Base-by-base conservation (phyloP, 2,113 vertebrate genomes). In the Antennarius striatus region DNA sequence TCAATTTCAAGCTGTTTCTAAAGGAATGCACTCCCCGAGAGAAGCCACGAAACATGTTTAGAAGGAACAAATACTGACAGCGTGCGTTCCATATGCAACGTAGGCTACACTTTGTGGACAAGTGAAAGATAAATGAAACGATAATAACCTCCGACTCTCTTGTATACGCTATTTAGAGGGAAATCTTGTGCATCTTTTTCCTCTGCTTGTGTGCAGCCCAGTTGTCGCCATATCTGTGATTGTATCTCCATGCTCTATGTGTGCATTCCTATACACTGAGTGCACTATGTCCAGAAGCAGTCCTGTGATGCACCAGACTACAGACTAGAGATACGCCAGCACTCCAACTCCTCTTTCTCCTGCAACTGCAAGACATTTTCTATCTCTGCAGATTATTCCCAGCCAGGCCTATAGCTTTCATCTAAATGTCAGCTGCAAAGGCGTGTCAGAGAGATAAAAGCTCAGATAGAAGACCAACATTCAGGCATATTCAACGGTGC, bases 341-440 rank as follows among this genome's bases (percentile, higher is more conserved):
- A 73, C 76, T 83, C 68, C 77, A 57, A n/a, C 75, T 74, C 47
- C 56, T 75, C 80, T 67, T 68, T 56, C 75, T 79, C 52, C 70
- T 42, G 49, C 71, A 56, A 77, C 81, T 65, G 63, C 68, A 40
- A 60, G 66, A 72, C 22, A 42, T 73, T 82, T 61, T 36, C 77
- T 81, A 85, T 87, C 86, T 56, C 67, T 15, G 66, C 63, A 78
- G 71, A 85, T 86, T 77, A 76, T 84, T 83, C 81, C 71, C 75
- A 69, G 73, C 63, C 64, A 29, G 69, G 73, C 65, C 80, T 57
- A 63, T 57, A 69, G 77, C 83, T 84, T 85, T 88, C 80, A 90
- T 90, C 80, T 86, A 83, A 86, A 87, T 86, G 84, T 86, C 86
- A 86, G 82, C 49, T 56, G 74, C 56, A 64, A 65, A 82, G 80